phyloP scores from a whole-genome alignment of 2,888 invertebrate genomes.

The Apocheima hispidaria region DNA sequence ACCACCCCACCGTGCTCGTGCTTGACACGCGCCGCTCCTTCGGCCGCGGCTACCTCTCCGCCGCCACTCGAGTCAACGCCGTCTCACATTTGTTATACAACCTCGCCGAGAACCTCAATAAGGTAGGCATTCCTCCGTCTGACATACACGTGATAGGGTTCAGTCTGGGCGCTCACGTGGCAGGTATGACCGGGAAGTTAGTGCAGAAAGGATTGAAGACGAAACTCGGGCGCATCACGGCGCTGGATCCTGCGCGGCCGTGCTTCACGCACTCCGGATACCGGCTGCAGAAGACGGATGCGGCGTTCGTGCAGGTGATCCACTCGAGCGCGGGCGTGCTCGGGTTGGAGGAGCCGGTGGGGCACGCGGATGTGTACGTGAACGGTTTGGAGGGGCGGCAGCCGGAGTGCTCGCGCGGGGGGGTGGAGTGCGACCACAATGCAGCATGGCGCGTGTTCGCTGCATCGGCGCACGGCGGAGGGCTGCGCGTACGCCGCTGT shows the following conservation, averaged over 20 bases:
- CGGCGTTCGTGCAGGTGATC: conserved; percentile 73
- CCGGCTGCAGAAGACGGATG: conserved; percentile 63
- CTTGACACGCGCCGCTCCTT: conserved; percentile 70
- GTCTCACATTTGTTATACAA: conserved; percentile 48
- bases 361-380: conserved; percentile 75
- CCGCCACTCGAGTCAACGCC: conserved; percentile 54
- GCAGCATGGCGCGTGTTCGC: conserved; percentile 71
- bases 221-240: conserved; percentile 67
- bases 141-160: conserved; percentile 87
- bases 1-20: conserved; percentile 61
- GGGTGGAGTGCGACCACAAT: conserved; percentile 66
- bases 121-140: conserved; percentile 67
- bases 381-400: conserved; percentile 71
- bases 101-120: conserved; percentile 60
- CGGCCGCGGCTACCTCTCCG: conserved; percentile 69
- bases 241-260: conserved; percentile 75
- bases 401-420: conserved; percentile 64
- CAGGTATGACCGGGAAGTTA: conserved; percentile 76
- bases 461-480: conserved; percentile 54
- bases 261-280: conserved; percentile 65
- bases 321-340: conserved; percentile 75
- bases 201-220: conserved; percentile 57
- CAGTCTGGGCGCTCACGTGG: conserved; percentile 88
- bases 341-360: conserved; percentile 68
- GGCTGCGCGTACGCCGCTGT: conserved; percentile 59